A percentile compares a stretch with the other conserved stretches of the same genome.
Evolutionary conservation across 2,888 invertebrate genomes (phyloP).

Genomic region (Seladonia tumulorum): DNA sequence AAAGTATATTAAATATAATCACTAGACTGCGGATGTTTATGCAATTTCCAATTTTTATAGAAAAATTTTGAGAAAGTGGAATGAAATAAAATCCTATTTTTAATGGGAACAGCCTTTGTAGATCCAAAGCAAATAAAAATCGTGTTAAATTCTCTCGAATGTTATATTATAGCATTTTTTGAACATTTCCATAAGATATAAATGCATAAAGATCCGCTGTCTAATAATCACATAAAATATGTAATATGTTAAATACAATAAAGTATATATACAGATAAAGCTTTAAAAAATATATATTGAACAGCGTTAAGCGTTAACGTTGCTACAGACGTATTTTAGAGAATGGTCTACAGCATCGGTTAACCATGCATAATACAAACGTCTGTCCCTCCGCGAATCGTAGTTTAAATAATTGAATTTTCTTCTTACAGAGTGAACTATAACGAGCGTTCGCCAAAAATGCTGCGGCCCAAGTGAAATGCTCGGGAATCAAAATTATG

Average conservation of each 20-base stretch:
- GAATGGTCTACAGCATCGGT: neutral
- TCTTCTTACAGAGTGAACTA: neutral
- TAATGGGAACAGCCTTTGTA: no score
- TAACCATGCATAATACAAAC: neutral
- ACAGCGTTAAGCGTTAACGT: neutral
- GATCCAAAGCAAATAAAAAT: no score
- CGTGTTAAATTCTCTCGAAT: no score
- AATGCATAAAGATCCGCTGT: no score
- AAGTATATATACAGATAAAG: neutral
- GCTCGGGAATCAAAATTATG: slow-evolving; percentile 50
- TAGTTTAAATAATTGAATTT: slow-evolving; percentile 3
- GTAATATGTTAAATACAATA: neutral
- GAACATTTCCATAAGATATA: no score
- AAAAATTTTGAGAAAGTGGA: no score
- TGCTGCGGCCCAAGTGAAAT: slow-evolving; percentile 11
- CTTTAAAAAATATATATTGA: neutral
- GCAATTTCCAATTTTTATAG: no score
- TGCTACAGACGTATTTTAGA: neutral
- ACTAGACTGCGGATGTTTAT: no score
- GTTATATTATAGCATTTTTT: no score
- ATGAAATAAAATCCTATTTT: no score
- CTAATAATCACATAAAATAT: neutral
- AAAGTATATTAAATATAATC: no score
- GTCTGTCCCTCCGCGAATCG: neutral
- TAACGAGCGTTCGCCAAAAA: slow-evolving; percentile 31